Evolutionary conservation across 1,140 invertebrate species (phyloP).

Genomic region (Sitobion miscanthi): DNA sequence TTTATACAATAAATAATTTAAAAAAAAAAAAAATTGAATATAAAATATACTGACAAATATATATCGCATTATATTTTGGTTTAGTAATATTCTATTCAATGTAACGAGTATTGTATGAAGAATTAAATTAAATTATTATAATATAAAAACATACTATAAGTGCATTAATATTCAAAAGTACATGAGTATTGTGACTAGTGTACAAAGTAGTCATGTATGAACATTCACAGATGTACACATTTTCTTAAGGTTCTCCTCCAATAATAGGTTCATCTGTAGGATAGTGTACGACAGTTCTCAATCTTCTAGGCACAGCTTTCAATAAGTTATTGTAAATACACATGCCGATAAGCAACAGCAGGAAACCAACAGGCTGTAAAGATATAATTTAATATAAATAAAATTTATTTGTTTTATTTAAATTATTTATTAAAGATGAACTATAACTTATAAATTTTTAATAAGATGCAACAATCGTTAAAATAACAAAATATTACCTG

Average conservation of each 20-base stretch:
- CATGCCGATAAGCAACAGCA: conserved; percentile 77
- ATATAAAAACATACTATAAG: background rate
- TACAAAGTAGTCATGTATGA: background rate
- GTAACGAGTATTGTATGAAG: background rate
- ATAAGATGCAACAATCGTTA: background rate
- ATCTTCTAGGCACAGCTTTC: conserved; percentile 44
- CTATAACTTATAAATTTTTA: background rate
- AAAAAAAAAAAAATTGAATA: background rate
- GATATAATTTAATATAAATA: conserved; percentile 57
- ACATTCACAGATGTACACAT: background rate
- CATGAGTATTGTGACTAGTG: no score
- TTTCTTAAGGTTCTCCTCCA: background rate
- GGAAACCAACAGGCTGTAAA: conserved; percentile 74
- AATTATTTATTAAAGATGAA: background rate
- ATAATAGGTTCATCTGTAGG: conserved; percentile 54
- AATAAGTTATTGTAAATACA: conserved; percentile 78
- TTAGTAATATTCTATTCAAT: background rate
- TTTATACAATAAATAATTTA: background rate
- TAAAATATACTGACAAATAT: background rate
- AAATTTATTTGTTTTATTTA: conserved; percentile 14
- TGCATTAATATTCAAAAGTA: background rate
- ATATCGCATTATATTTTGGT: background rate
- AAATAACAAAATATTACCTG: conserved; percentile 69
- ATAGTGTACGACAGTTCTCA: conserved; percentile 43
- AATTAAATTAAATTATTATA: background rate